Percentiles rank a stretch among this genome's conserved stretches.
phyloP scores from a whole-genome alignment of 2,797 vertebrate species.

The Uromys caudimaculatus region DNA sequence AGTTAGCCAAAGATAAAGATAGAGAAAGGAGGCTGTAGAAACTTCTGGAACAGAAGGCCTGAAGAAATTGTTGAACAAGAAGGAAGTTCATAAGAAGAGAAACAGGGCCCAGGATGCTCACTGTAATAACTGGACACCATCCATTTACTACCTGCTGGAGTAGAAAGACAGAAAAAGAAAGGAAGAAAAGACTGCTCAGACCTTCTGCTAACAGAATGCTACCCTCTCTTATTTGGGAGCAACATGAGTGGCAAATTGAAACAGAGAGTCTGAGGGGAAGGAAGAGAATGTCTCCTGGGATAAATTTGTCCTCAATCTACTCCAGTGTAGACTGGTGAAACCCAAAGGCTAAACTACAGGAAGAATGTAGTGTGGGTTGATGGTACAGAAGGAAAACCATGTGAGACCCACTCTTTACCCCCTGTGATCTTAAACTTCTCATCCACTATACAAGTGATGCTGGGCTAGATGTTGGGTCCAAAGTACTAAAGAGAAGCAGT shows the following conservation, averaged over 20 bases:
- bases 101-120: not conserved
- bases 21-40: not conserved
- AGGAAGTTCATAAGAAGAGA: slow-evolving; percentile 3
- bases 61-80: not conserved
- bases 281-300: not conserved
- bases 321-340: slow-evolving; percentile 67
- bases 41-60: not conserved
- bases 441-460: not conserved
- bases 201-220: not conserved
- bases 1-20: not conserved
- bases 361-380: not conserved
- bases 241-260: slow-evolving; percentile 58
- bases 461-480: not conserved
- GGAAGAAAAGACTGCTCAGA: not conserved
- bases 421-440: not conserved
- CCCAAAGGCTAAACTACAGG: slow-evolving; percentile 59
- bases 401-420: not conserved
- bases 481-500: not conserved
- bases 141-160: not conserved
- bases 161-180: not conserved
- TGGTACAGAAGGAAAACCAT: not conserved
- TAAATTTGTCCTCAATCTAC: slow-evolving; percentile 62
- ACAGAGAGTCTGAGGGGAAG: not conserved
- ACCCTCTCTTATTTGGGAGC: not conserved
- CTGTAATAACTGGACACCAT: not conserved